Evolutionary conservation across 2,888 invertebrate species (phyloP).

Genomic region (Chloroclysta siterata): DNA sequence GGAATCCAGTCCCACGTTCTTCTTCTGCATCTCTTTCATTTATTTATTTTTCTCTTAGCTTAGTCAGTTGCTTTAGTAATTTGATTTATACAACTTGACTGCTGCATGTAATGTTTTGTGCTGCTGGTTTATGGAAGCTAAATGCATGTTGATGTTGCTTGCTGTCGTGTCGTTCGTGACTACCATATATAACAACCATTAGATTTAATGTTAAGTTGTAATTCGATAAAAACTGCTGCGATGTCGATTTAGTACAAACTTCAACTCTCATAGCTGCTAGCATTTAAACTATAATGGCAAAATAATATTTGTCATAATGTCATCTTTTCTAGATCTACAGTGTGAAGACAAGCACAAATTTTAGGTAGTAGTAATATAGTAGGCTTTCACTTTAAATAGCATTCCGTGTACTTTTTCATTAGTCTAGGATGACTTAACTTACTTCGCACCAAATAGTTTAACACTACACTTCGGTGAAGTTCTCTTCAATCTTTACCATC

Average conservation of each 20-base stretch:
- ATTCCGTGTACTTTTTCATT: conserved; percentile 20
- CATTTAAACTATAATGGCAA: conserved; percentile 14
- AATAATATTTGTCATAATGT: conserved; percentile 8
- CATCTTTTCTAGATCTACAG: conserved; percentile 7
- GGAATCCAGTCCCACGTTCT: conserved; percentile 82
- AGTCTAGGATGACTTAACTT: conserved; percentile 19
- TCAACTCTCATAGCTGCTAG: not conserved
- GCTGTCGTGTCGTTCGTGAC: conserved; percentile 18
- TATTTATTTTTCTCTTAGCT: conserved; percentile 24
- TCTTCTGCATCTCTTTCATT: conserved; percentile 68
- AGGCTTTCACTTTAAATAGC: conserved; percentile 23
- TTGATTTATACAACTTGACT: conserved; percentile 8
- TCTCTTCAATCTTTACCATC: conserved; percentile 12
- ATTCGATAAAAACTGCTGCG: conserved; percentile 1
- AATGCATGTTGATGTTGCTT: conserved; percentile 27
- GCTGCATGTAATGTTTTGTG: conserved; percentile 13
- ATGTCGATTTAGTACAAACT: conserved; percentile 8
- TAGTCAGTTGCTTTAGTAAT: conserved; percentile 13
- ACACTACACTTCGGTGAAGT: conserved; percentile 10
- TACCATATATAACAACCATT: conserved; percentile 9
- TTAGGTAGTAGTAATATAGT: conserved; percentile 5
- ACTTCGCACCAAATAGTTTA: conserved; percentile 20
- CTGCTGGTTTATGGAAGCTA: conserved; percentile 6
- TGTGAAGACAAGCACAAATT: conserved; percentile 12
- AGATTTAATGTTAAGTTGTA: conserved; percentile 13